phyloP scores from a whole-genome alignment of 2,888 invertebrate species.

The Conistra vaccinii region DNA sequence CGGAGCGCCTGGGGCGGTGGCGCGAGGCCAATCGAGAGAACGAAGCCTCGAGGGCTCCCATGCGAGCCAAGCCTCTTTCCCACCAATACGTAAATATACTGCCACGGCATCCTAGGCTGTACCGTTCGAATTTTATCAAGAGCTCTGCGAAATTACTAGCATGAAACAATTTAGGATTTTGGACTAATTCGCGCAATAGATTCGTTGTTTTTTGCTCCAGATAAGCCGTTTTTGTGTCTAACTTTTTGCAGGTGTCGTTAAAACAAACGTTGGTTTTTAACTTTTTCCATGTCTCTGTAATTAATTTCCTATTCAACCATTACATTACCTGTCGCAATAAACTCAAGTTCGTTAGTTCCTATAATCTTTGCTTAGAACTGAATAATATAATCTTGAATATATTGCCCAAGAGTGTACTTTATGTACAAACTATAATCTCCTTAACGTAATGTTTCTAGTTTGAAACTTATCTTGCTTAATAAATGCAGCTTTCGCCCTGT shows the following conservation, averaged over 20 bases:
- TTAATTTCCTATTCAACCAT: conserved; percentile 52
- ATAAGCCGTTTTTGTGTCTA: conserved; percentile 30
- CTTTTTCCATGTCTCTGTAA: conserved; percentile 30
- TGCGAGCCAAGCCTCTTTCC: conserved; percentile 79
- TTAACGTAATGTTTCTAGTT: conserved; percentile 60
- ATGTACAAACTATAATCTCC: conserved; percentile 58
- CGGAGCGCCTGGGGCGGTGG: conserved; percentile 81
- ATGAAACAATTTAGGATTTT: conserved; percentile 28
- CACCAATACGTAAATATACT: conserved; percentile 79
- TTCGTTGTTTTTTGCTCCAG: conserved; percentile 32
- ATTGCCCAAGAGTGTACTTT: conserved; percentile 58
- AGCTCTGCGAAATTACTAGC: conserved; percentile 58
- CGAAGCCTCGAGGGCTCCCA: conserved; percentile 83
- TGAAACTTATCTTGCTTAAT: conserved; percentile 59
- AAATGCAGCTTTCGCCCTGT: conserved; percentile 70
- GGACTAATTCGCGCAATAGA: conserved; percentile 6
- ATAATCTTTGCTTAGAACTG: conserved; percentile 51
- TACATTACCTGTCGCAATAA: conserved; percentile 48
- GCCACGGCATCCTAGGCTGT: conserved; percentile 66
- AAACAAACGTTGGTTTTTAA: conserved; percentile 11
- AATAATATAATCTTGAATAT: conserved; percentile 61
- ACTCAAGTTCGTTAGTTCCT: conserved; percentile 54
- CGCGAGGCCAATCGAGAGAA: conserved; percentile 82
- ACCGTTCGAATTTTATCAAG: conserved; percentile 70
- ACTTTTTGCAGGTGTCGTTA: conserved; percentile 39